Evolutionary conservation across 2,113 vertebrate species (phyloP).

Genomic region (Gadus macrocephalus): DNA sequence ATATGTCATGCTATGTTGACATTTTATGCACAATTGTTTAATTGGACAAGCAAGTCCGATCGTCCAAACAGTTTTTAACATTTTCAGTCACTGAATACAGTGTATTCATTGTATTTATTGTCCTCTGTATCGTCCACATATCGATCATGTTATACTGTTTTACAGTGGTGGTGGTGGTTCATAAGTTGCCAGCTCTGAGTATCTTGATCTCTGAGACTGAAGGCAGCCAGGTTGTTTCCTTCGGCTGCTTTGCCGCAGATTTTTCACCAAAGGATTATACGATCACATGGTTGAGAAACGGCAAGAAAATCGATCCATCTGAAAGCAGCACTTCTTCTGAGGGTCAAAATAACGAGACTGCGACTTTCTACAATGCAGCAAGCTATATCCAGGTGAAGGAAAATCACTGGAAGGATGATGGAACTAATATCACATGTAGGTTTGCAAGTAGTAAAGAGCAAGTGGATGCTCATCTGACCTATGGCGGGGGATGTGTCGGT

Average conservation of each 20-base stretch:
- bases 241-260: constrained; percentile 60
- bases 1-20: too few species aligned
- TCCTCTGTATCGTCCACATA: constrained; percentile 31
- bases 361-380: constrained; percentile 14
- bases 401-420: rapidly evolving
- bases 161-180: constrained; percentile 34
- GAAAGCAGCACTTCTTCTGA: not conserved
- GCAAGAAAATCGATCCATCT: rapidly evolving
- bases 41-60: not conserved
- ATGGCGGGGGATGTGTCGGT: not conserved
- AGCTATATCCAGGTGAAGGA: constrained; percentile 43
- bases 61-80: not conserved
- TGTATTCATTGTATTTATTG: not conserved
- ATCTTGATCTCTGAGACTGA: constrained; percentile 16
- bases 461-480: not conserved
- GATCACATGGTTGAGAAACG: constrained; percentile 57
- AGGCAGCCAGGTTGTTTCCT: constrained; percentile 26
- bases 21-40: too few species aligned
- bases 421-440: constrained; percentile 26
- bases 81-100: not conserved
- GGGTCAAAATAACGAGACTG: rapidly evolving
- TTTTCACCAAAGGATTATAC: constrained; percentile 49
- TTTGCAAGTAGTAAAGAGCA: constrained; percentile 24
- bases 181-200: constrained; percentile 28
- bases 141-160: constrained; percentile 40